Percentiles rank a stretch among this genome's conserved stretches.
Evolutionary conservation across 2,113 vertebrate genomes (phyloP).

Genomic region (Dicrurus megarhynchus): DNA sequence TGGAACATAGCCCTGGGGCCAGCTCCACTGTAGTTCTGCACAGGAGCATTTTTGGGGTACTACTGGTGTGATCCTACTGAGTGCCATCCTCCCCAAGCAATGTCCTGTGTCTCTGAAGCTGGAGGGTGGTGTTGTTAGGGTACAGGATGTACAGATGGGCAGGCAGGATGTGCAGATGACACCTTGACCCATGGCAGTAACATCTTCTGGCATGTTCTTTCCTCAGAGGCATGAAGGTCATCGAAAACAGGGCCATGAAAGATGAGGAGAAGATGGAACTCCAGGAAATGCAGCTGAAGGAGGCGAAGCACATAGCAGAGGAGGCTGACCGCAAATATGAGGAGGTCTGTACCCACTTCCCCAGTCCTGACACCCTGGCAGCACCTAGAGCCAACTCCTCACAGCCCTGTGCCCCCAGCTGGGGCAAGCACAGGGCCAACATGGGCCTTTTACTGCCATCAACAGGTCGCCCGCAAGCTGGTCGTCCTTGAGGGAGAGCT

Average conservation of each 20-base stretch:
- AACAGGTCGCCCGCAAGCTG: slow-evolving; percentile 93
- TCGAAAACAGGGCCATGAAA: slow-evolving; percentile 94
- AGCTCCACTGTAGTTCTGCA: neutral
- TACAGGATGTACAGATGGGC: neutral
- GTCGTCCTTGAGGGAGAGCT: slow-evolving; percentile 95
- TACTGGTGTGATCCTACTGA: neutral
- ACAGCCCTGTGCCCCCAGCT: rapidly evolving
- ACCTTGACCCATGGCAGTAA: neutral
- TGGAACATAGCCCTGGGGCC: neutral
- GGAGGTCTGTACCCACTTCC: slow-evolving; percentile 76
- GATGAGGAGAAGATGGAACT: slow-evolving; percentile 99
- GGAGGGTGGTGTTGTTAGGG: neutral
- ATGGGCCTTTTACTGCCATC: rapidly evolving
- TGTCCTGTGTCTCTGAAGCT: neutral
- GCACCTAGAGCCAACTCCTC: rapidly evolving
- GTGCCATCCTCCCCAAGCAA: rapidly evolving
- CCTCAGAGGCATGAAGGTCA: slow-evolving; percentile 98
- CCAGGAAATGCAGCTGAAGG: slow-evolving; percentile 98
- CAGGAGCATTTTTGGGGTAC: neutral
- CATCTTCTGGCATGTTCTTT: neutral
- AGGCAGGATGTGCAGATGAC: neutral
- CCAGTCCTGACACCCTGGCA: neutral
- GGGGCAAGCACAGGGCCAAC: rapidly evolving
- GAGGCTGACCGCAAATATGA: slow-evolving; percentile 98
- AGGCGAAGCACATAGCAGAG: slow-evolving; percentile 97